Conservation (phyloP, 1,140 invertebrate species). For the Gonioctena quinquepunctata region DNA sequence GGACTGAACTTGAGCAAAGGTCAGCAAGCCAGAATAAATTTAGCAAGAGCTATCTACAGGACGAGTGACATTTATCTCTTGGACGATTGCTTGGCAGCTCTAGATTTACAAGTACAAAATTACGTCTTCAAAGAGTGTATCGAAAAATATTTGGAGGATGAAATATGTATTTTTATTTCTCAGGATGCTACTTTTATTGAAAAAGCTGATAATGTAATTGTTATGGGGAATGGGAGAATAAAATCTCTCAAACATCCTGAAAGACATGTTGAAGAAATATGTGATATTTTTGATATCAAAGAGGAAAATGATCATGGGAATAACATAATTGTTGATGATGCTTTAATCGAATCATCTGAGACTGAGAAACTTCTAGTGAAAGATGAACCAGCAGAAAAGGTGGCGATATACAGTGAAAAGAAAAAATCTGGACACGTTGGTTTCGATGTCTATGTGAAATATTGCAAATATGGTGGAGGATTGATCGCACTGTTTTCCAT, state of each 20-base stretch:
- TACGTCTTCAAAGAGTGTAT: slow-evolving; percentile 79
- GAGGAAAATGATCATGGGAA: slow-evolving; percentile 9
- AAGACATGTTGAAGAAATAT: slow-evolving; percentile 41
- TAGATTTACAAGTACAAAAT: slow-evolving; percentile 79
- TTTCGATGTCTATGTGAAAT: slow-evolving; percentile 34
- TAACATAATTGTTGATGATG: slow-evolving; percentile 16
- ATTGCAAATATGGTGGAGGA: slow-evolving; percentile 38
- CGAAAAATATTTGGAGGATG: slow-evolving; percentile 67
- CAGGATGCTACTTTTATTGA: slow-evolving; percentile 62
- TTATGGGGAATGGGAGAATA: slow-evolving; percentile 40
- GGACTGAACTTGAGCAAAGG: slow-evolving; percentile 81
- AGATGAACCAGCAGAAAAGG: slow-evolving; percentile 11
- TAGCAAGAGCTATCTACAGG: slow-evolving; percentile 82
- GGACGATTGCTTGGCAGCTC: slow-evolving; percentile 82
- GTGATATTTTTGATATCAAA: slow-evolving; percentile 24
- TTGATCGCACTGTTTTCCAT: slow-evolving; percentile 21
- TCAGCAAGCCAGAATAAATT: slow-evolving; percentile 87
- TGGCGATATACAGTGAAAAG: slow-evolving; percentile 35
- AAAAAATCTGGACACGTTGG: slow-evolving; percentile 37
- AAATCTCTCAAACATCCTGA: slow-evolving; percentile 21
- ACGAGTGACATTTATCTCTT: slow-evolving; percentile 78
- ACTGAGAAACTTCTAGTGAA: slow-evolving; percentile 5
- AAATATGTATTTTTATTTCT: slow-evolving; percentile 76
- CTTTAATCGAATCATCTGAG: slow-evolving; percentile 1
- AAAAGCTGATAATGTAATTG: slow-evolving; percentile 30